Evolutionary conservation across 2,888 invertebrate species (phyloP).

Genomic region (Baccha elongata): DNA sequence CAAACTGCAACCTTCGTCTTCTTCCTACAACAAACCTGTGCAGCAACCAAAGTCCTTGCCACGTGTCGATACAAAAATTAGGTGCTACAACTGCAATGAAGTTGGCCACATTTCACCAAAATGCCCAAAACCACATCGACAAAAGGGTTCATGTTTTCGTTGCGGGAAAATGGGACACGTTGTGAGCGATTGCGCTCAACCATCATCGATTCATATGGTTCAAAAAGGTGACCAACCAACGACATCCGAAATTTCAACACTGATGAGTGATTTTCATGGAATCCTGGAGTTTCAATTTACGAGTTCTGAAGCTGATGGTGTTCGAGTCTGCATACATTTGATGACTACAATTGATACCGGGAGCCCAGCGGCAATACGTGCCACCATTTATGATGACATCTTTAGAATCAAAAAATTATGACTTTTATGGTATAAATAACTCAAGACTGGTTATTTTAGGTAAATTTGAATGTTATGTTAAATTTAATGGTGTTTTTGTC

Average conservation of each 20-base stretch:
- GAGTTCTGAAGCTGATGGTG: neutral
- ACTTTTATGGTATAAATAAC: neutral
- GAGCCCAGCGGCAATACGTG: neutral
- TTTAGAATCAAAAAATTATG: neutral
- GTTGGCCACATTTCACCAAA: neutral
- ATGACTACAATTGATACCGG: neutral
- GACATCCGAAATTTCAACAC: neutral
- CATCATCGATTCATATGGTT: neutral
- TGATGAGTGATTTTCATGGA: neutral
- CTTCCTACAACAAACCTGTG: neutral
- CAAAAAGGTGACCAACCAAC: neutral
- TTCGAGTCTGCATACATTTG: neutral
- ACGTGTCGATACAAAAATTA: neutral
- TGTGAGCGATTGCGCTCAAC: neutral
- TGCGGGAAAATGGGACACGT: neutral
- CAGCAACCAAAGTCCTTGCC: neutral
- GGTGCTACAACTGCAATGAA: neutral
- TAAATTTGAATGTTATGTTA: conserved; percentile 29
- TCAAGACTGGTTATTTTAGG: conserved; percentile 33
- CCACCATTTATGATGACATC: neutral
- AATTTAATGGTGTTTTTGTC: conserved; percentile 11
- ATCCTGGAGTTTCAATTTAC: neutral
- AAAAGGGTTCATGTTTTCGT: neutral
- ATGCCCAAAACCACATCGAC: neutral
- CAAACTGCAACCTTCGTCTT: conserved; percentile 10